Base-by-base conservation (phyloP, 2,797 vertebrate species). In the Brachyalestes nurse region DNA sequence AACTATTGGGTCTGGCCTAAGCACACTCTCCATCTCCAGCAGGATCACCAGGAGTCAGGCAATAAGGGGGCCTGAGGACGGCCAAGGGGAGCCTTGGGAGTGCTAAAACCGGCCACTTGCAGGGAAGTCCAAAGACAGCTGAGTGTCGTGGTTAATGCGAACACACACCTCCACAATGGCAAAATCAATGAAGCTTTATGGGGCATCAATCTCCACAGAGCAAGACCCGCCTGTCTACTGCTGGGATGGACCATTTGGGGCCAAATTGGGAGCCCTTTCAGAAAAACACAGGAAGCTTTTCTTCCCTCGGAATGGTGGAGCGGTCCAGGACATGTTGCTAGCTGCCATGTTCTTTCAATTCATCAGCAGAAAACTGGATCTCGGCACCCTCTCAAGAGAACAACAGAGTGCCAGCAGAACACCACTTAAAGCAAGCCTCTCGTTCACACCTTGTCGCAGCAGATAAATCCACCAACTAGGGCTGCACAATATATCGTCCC, bases 121-220 rank as follows among this genome's bases (percentile, higher is more conserved):
- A 82, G 88, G 89, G 75, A 87, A 90, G 92, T 91, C 92, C 92
- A 92, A 92, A 93, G 93, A 92, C 93, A 93, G 91, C 91, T 88
- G 93, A 92, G 92, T 92, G 92, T 93, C 93, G 92, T 91, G 92
- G 92, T 95, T 95, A 95, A 93, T 94, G 92, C 93, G 91, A 92
- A 94, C 93, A 94, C 92, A 93, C 90, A 91, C 90, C 91, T 91
- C 86, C 89, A 93, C 93, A 94, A 95, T 93, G 91, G 92, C 89
- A 94, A 95, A 95, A 95, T 95, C 94, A 93, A 95, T 95, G 92
- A 87, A 78, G 88, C 91, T 95, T 92, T 93, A 94, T 92, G 90
- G 88, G 84, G 89, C 92, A 95, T 95, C 93, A 94, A 94, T 95
- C 94, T 91, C 87, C 87, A 88, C 91, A 88, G 86, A 90, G 89